These are phyloP conservation scores for Petrocephalus sullivani DNA, from an alignment of 2,797 vertebrate species.

Conservation along the genomic window DNA sequence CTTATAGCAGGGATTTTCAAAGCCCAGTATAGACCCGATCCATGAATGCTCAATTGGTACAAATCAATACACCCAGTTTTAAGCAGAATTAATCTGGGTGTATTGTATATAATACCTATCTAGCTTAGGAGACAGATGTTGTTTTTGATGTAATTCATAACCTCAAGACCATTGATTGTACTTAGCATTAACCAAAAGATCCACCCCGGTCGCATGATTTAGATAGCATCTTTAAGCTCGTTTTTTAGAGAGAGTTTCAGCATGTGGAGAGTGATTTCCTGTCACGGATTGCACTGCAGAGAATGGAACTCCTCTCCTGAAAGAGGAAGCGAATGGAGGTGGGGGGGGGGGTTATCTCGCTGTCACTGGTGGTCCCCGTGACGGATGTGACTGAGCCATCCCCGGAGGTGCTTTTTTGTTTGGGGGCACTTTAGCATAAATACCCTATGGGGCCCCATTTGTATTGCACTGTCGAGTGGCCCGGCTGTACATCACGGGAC, in stretches of 20 bases:
- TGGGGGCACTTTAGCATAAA: conserved; percentile 34
- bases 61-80: background rate
- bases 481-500: conserved; percentile 34
- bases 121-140: background rate
- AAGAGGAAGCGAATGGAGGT: background rate
- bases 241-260: background rate
- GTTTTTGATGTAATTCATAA: background rate
- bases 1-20: conserved; percentile 5
- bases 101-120: background rate
- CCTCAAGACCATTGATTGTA: background rate
- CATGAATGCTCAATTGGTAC: background rate
- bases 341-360: background rate
- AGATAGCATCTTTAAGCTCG: background rate
- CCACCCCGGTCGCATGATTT: background rate
- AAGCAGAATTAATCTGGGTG: background rate
- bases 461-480: conserved; percentile 30
- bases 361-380: background rate
- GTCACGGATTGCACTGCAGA: background rate
- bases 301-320: conserved; percentile 1
- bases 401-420: conserved; percentile 37
- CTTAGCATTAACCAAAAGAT: background rate
- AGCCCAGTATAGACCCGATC: background rate
- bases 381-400: conserved; percentile 36
- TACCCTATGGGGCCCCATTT: conserved; percentile 34
- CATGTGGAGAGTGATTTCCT: background rate